Evolutionary conservation across 2,888 invertebrate genomes (phyloP).

Genomic region (Cosmia trapezina): DNA sequence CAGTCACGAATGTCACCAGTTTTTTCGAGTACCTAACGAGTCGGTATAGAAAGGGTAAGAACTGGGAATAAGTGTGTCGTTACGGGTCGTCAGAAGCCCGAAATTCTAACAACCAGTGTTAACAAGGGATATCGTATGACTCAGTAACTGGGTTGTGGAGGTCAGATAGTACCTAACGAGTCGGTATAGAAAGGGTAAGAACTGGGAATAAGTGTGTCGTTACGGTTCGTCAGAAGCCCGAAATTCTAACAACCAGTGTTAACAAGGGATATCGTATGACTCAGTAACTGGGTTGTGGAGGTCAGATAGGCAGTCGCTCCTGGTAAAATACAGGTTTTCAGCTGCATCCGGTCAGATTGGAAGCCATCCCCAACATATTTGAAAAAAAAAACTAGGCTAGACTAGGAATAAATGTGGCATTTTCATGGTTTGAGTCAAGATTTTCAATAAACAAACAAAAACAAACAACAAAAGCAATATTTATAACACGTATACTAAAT

Average conservation of each 20-base stretch:
- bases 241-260: no score
- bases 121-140: neutral
- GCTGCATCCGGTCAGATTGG: neutral
- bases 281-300: neutral
- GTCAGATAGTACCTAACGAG: neutral
- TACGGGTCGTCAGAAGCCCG: neutral
- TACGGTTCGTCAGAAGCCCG: neutral
- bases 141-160: neutral
- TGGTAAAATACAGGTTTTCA: neutral
- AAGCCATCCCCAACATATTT: neutral
- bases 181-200: slow-evolving; percentile 1
- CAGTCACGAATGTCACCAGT: slow-evolving; percentile 10
- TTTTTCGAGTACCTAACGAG: slow-evolving; percentile 14
- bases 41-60: slow-evolving; percentile 1
- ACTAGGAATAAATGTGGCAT: neutral
- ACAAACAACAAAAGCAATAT: no score
- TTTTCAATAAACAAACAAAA: no score
- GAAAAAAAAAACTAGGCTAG: neutral
- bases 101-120: no score
- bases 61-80: neutral
- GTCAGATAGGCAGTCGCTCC: neutral
- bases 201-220: neutral
- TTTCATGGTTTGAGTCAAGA: no score
- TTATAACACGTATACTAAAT: no score
- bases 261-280: neutral